Evolutionary conservation across 2,797 vertebrate species (phyloP).

Genomic region (Stomatorhinus walkeri): DNA sequence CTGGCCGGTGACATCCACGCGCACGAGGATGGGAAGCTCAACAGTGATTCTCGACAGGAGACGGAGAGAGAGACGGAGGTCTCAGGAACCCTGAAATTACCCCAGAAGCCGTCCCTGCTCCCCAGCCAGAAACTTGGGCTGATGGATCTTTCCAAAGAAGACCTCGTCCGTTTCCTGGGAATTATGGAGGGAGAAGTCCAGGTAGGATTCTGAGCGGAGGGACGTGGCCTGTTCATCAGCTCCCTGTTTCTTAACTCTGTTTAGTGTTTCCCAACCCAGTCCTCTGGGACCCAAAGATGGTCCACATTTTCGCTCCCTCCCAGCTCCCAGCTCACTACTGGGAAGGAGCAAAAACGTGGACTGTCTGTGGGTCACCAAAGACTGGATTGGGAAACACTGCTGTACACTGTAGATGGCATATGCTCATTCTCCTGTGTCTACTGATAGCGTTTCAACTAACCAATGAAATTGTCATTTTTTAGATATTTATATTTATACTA

Average conservation of each 20-base stretch:
- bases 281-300: background rate
- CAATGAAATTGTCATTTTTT: background rate
- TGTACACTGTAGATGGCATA: background rate
- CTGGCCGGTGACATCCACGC: conserved; percentile 58
- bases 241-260: background rate
- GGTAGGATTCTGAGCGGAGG: conserved; percentile 54
- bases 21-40: conserved; percentile 66
- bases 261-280: background rate
- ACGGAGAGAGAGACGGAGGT: conserved; percentile 66
- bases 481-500: background rate
- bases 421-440: background rate
- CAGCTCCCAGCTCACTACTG: background rate
- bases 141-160: conserved; percentile 80
- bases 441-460: background rate
- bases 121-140: conserved; percentile 57
- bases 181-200: conserved; percentile 97
- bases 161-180: conserved; percentile 82
- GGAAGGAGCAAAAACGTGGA: background rate
- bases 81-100: conserved; percentile 69
- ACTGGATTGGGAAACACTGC: background rate
- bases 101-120: conserved; percentile 58
- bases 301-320: background rate
- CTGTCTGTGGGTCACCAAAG: background rate
- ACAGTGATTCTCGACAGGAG: conserved; percentile 66
- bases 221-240: background rate